Percentiles rank a stretch among this genome's conserved stretches.
phyloP scores from a whole-genome alignment of 2,113 vertebrate genomes.

The Uria lomvia region DNA sequence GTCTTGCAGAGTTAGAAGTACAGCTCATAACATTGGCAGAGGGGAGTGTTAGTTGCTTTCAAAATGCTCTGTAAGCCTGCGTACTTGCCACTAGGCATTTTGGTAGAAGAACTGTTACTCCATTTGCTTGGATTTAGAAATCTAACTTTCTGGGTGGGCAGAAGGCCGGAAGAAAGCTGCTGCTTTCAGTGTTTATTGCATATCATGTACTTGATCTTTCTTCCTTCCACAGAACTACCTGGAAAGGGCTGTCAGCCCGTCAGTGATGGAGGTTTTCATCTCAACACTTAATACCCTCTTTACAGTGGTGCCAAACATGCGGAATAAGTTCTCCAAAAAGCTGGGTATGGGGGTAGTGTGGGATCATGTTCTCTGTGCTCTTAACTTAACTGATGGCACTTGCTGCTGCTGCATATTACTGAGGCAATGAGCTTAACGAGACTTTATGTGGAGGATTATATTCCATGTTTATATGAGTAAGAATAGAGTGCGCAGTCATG shows the following conservation, averaged over 20 bases:
- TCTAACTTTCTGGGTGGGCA: neutral
- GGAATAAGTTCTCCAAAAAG: constrained; percentile 84
- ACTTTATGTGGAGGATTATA: neutral
- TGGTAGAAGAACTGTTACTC: neutral
- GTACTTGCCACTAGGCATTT: neutral
- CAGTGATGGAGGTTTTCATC: constrained; percentile 84
- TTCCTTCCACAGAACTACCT: constrained; percentile 77
- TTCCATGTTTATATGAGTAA: constrained; percentile 7
- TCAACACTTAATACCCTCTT: constrained; percentile 82
- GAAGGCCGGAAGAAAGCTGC: neutral
- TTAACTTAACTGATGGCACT: neutral
- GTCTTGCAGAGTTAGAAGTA: neutral
- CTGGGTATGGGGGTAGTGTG: constrained; percentile 77
- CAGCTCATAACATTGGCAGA: neutral
- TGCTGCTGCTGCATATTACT: neutral
- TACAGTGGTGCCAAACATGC: constrained; percentile 78
- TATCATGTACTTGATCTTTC: neutral
- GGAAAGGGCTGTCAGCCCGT: constrained; percentile 69
- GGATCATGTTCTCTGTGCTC: neutral
- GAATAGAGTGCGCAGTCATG: neutral
- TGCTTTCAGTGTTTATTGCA: neutral
- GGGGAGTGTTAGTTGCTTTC: neutral
- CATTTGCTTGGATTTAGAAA: neutral
- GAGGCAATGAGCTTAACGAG: neutral
- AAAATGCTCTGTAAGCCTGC: neutral